Base-by-base conservation (phyloP, 1,140 invertebrate species). In the Periplaneta americana region DNA sequence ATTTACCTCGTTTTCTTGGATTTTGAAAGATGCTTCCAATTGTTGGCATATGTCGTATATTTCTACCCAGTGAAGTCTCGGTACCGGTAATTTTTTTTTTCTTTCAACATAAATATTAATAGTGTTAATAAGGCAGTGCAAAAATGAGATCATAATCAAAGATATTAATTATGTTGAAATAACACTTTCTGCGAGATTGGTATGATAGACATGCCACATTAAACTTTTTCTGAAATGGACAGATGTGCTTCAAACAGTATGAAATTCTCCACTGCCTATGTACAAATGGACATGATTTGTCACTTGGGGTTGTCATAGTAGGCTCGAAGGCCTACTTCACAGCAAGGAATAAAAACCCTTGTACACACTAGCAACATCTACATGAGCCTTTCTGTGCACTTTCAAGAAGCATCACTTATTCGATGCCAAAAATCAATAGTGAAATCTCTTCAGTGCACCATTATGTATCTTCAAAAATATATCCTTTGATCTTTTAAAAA, bases 391-490 rank as follows among this genome's bases (percentile, higher is more conserved):
- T 66, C 48, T 66, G 48, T 28, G 48, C 22, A 66, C 48, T 66
- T 66, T 66, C 22, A 28, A 66, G 22, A n/a, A 66, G 28, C 22
- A 66, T 66, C 48, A 66, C 48, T 66, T 66, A n/a, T 8, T n/a
- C 11, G n/a, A 66, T 66, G n/a, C 1, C 22, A 66, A 13, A 66
- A 66, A 66, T 66, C 48, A 66, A 66, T 5, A 66, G 48, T 28
- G 48, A n/a, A n/a, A 66, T 66, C 48, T 66, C 48, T 66, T n/a
- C n/a, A 28, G 48, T 66, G 48, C 76, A 78, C 35, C 76, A n/a
- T 78, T 78, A 36, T 35, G 76, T 35, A 36, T 36, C 34, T n/a
- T 78, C 76, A 78, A 78, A 78, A 78, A 78, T 78, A 78, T 78
- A 78, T 36, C 28, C 76, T 78, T 36, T 36, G 76, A 78, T 36